phyloP scores from a whole-genome alignment of 2,797 vertebrate species.

The Sorex maritimensis region DNA sequence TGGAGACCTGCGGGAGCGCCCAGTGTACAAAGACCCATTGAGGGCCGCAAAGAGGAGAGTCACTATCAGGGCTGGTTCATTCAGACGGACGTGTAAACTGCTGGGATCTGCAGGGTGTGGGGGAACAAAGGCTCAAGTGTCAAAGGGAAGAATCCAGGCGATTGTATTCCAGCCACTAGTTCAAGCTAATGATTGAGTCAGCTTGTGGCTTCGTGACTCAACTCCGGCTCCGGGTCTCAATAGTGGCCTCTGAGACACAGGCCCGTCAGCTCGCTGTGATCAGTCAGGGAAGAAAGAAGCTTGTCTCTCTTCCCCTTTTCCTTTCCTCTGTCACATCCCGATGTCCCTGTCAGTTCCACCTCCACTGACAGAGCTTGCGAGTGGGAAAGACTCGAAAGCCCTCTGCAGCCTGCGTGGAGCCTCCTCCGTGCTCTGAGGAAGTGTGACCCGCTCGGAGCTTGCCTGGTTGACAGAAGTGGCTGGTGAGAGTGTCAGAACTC shows the following conservation, averaged over 20 bases:
- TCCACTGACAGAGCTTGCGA: background rate
- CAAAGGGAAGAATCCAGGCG: slow-evolving; percentile 76
- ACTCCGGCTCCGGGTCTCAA: slow-evolving; percentile 71
- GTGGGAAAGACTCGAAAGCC: slow-evolving; percentile 1
- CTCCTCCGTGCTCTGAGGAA: background rate
- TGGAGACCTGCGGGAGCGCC: slow-evolving; percentile 68
- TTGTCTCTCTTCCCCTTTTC: background rate
- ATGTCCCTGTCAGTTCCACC: background rate
- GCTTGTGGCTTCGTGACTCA: slow-evolving; percentile 84
- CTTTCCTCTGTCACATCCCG: background rate
- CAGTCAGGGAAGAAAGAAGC: slow-evolving; percentile 71
- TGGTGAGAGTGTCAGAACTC: background rate
- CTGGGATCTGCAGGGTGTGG: slow-evolving; percentile 65
- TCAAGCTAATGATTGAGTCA: slow-evolving; percentile 70
- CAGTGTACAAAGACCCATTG: slow-evolving; percentile 79
- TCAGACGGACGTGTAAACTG: slow-evolving; percentile 51
- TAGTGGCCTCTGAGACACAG: slow-evolving; percentile 64
- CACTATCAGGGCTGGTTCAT: slow-evolving; percentile 72
- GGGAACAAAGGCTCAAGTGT: slow-evolving; percentile 85
- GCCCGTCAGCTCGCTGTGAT: slow-evolving; percentile 79
- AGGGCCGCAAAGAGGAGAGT: slow-evolving; percentile 69
- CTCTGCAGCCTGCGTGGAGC: background rate
- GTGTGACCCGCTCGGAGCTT: slow-evolving; percentile 5
- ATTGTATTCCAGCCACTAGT: slow-evolving; percentile 78
- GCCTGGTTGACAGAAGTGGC: background rate